Conservation (phyloP, 92 coral and sea anemone species). For the Phenganax stokvisi region DNA sequence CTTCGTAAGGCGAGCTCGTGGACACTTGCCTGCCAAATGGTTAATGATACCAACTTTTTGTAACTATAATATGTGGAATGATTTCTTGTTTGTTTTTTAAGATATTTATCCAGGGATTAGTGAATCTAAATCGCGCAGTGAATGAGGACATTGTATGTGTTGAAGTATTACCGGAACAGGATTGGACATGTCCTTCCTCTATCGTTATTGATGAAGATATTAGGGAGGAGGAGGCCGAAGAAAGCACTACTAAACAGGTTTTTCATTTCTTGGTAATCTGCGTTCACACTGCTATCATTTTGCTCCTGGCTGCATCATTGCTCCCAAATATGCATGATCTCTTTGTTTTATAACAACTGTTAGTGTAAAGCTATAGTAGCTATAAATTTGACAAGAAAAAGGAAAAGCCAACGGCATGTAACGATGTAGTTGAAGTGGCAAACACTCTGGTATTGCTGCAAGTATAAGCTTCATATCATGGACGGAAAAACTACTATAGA, state of each 20-base stretch:
- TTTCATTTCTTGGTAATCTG: too few species aligned
- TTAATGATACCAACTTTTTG: neutral
- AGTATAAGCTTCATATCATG: too few species aligned
- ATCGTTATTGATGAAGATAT: conserved; percentile 61
- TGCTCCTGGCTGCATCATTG: too few species aligned
- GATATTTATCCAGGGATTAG: conserved; percentile 86
- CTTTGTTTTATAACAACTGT: too few species aligned
- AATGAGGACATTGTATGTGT: conserved; percentile 86
- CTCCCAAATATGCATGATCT: too few species aligned
- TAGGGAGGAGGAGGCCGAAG: conserved; percentile 21
- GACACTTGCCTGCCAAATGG: neutral
- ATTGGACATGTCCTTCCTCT: conserved; percentile 84
- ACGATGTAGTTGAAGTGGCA: too few species aligned
- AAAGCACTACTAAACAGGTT: conserved; percentile 35
- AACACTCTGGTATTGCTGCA: too few species aligned
- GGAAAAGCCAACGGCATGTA: too few species aligned
- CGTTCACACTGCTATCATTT: too few species aligned
- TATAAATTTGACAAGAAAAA: too few species aligned
- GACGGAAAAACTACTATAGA: neutral
- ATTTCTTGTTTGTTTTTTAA: conserved; percentile 28
- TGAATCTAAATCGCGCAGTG: conserved; percentile 86
- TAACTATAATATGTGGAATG: neutral
- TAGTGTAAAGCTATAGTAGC: too few species aligned
- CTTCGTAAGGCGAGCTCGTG: neutral
- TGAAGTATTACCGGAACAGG: conserved; percentile 69